phyloP scores from a whole-genome alignment of 2,113 vertebrate species.

The Mustela lutreola region DNA sequence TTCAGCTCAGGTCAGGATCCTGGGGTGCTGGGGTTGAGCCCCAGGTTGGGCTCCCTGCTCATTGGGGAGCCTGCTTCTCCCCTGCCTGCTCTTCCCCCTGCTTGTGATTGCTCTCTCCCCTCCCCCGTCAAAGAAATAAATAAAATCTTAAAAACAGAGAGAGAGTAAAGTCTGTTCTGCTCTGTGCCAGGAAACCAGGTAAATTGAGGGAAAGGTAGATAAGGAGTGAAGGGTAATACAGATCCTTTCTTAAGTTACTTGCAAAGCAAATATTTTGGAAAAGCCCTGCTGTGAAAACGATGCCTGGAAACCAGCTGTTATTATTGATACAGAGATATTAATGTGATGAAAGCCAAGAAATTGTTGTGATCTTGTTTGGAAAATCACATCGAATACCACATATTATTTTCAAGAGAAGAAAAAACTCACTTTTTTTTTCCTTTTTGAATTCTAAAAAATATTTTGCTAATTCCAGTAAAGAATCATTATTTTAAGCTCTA shows the following conservation, averaged over 20 bases:
- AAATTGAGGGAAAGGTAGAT: background rate
- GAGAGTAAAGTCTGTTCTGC: background rate
- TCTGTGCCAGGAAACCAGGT: background rate
- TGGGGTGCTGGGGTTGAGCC: background rate
- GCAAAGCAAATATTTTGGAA: background rate
- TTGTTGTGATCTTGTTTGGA: slow-evolving; percentile 12
- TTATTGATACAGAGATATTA: background rate
- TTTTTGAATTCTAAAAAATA: background rate
- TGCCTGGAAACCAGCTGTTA: background rate
- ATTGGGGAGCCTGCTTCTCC: too few species aligned
- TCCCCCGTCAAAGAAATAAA: background rate
- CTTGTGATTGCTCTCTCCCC: too few species aligned
- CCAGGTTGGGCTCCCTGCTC: background rate
- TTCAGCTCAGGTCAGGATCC: background rate
- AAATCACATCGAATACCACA: background rate
- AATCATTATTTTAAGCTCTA: background rate
- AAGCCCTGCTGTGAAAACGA: background rate
- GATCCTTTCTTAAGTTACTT: background rate
- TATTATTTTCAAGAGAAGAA: background rate
- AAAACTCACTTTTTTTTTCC: background rate
- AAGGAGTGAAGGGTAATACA: background rate
- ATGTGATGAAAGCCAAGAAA: slow-evolving; percentile 24
- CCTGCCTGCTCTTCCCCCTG: too few species aligned
- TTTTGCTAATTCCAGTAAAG: background rate
- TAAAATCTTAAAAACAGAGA: background rate